Evolutionary conservation across 1,140 invertebrate species (phyloP).

Genomic region (Caerostris darwini): DNA sequence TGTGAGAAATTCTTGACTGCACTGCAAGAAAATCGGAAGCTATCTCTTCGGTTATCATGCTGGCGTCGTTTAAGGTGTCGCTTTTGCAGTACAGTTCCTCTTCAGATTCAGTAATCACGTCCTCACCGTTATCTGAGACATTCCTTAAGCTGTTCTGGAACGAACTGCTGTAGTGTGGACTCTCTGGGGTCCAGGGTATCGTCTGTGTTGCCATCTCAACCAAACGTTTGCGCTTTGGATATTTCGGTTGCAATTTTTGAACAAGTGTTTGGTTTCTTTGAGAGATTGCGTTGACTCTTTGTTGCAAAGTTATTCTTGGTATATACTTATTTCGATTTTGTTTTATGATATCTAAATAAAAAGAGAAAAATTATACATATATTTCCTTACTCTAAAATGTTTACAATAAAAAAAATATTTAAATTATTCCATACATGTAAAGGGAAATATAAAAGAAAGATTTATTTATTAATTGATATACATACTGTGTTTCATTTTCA

Average conservation of each 20-base stretch:
- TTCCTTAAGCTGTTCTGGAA: not conserved
- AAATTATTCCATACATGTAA: too few species aligned
- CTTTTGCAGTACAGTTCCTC: constrained; percentile 55
- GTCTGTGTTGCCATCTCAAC: constrained; percentile 53
- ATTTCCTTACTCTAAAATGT: too few species aligned
- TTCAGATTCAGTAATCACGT: not conserved
- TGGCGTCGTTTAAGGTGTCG: constrained; percentile 66
- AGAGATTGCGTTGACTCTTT: not conserved
- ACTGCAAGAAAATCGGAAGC: constrained; percentile 28
- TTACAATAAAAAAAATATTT: too few species aligned
- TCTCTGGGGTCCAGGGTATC: not conserved
- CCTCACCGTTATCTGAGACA: constrained; percentile 3
- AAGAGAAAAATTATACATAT: not conserved
- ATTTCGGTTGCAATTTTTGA: not conserved
- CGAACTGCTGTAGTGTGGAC: not conserved
- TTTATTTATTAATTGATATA: too few species aligned
- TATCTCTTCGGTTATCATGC: constrained; percentile 73
- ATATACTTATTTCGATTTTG: not conserved
- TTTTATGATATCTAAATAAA: not conserved
- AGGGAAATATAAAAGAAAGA: too few species aligned
- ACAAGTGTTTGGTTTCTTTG: not conserved
- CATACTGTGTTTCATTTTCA: not conserved
- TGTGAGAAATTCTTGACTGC: not conserved
- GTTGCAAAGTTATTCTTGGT: too few species aligned
- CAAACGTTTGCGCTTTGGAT: not conserved